Evolutionary conservation across 1,140 invertebrate species (phyloP).

Genomic region (Drosophila ohnishii): DNA sequence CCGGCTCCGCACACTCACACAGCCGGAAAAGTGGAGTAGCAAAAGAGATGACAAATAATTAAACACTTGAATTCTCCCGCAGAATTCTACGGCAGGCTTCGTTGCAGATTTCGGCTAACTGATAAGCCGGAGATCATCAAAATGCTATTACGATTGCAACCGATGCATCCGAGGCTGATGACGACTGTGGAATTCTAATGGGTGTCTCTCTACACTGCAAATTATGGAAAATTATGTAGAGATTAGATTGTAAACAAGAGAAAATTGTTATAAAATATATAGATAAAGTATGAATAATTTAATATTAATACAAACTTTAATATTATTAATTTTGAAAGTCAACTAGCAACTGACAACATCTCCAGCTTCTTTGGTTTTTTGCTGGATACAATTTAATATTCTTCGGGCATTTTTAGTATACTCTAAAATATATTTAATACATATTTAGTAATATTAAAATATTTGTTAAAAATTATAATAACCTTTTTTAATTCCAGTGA

Average conservation of each 20-base stretch:
- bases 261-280: neutral
- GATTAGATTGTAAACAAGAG: neutral
- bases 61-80: conserved; percentile 29
- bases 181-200: conserved; percentile 39
- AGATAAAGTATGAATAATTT: neutral
- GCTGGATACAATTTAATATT: neutral
- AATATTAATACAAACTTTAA: neutral
- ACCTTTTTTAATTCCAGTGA: neutral
- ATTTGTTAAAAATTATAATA: neutral
- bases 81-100: conserved; percentile 60
- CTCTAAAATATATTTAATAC: neutral
- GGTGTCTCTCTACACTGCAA: neutral
- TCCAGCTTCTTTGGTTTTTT: neutral
- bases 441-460: too few species aligned
- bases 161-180: conserved; percentile 27
- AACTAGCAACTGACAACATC: neutral
- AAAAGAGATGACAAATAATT: conserved; percentile 74
- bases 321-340: neutral
- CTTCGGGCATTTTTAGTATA: neutral
- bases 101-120: conserved; percentile 74
- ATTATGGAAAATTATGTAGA: too few species aligned
- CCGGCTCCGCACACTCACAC: conserved; percentile 27
- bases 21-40: conserved; percentile 71
- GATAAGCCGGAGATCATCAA: conserved; percentile 72
- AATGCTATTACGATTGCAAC: conserved; percentile 61